Base-by-base conservation (phyloP, 2,888 invertebrate genomes). In the Aphidoletes aphidimyza region DNA sequence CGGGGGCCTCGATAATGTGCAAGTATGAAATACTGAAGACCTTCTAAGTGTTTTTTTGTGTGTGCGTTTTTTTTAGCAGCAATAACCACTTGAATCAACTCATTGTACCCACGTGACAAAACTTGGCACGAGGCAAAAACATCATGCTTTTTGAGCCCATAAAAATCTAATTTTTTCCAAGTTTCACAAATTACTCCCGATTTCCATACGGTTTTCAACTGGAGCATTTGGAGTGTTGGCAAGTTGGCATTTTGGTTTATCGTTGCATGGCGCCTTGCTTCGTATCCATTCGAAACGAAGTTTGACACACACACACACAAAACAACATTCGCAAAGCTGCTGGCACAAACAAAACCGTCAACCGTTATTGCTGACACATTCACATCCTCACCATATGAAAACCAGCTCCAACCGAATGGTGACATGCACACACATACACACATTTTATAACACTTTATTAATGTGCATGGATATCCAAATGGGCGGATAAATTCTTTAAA, bases 391-490 rank as follows among this genome's bases (percentile, higher is more conserved):
- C 69, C 69, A 30, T 30, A 22, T 69, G 17, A 14, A 26, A 9
- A 30, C 17, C 47, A 19, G 2, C 17, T 19, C 2, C 17, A 14
- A 69, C 30, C 2, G 30, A 54, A 54, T 54, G 69, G 8, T 69
- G 69, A 69, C 69, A 69, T 34, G 34, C 69, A 34, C 69, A 69
- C 69, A 69, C 69, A 69, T 34, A n/a, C 69, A 34, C 69, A 69
- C 69, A 69, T 69, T 69, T 69, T 69, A 69, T 69, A 34, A 34
- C 69, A 34, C 69, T 30, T 69, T 69, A 69, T 69, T 69, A 69
- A 69, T 69, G 69, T 69, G 69, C 69, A 14, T 69, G 69, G 69
- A 69, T 69, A 69, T 69, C 69, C 14, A 69, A 69, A 69, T 69
- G 69, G 69, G 69, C 69, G 69, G 69, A 69, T 69, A 30, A 30